Evolutionary conservation across 2,888 invertebrate species (phyloP).

Genomic region (Morpho achilles): DNA sequence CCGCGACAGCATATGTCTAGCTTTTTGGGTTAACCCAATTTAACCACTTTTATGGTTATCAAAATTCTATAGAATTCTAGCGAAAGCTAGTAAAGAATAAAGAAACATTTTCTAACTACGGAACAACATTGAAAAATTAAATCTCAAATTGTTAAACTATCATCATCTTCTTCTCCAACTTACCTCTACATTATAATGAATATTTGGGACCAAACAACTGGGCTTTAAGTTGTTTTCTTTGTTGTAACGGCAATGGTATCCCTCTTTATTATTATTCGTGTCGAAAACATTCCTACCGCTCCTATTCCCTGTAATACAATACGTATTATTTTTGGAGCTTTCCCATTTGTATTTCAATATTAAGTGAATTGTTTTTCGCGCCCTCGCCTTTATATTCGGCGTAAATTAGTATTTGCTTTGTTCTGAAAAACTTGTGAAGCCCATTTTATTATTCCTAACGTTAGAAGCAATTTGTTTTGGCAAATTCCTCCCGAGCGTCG

Average conservation of each 20-base stretch:
- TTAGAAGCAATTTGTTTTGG: slow-evolving; percentile 8
- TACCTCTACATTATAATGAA: too few species aligned
- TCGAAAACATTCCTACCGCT: slow-evolving; percentile 45
- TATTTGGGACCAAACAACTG: slow-evolving; percentile 55
- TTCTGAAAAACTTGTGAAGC: slow-evolving; percentile 17
- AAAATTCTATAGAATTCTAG: too few species aligned
- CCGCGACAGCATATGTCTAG: too few species aligned
- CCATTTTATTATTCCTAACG: slow-evolving; percentile 12
- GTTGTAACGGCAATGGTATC: slow-evolving; percentile 43
- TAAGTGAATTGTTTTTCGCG: slow-evolving; percentile 24
- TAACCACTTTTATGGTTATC: too few species aligned
- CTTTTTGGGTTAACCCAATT: too few species aligned
- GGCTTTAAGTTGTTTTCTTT: slow-evolving; percentile 51
- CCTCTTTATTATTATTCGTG: slow-evolving; percentile 56
- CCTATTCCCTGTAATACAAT: slow-evolving; percentile 36
- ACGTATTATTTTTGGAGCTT: slow-evolving; percentile 41
- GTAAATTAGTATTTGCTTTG: slow-evolving; percentile 23
- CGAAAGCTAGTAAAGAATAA: too few species aligned
- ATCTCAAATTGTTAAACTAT: not conserved
- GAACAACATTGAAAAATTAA: not conserved
- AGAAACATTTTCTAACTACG: too few species aligned
- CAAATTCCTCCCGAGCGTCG: slow-evolving; percentile 4
- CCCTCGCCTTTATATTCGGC: slow-evolving; percentile 14
- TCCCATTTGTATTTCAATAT: slow-evolving; percentile 35
- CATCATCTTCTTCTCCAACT: not conserved